A percentile compares a stretch with the other conserved stretches of the same genome.
Conservation (phyloP, 2,888 invertebrate genomes). For the Metallyticus violacea region DNA sequence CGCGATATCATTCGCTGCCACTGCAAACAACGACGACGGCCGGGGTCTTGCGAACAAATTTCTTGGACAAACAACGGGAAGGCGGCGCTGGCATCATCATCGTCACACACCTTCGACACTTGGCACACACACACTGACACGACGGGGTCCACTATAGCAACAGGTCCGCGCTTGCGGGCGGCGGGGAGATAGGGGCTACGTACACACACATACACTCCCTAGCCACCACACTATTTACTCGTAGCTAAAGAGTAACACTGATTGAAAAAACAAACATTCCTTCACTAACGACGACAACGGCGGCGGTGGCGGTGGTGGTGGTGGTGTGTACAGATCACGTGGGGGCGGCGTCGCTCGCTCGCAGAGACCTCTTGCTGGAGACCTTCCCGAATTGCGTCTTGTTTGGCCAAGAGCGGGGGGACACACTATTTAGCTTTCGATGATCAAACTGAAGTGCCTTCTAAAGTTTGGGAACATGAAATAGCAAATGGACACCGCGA, state of each 20-base stretch:
- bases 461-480: constrained; percentile 44
- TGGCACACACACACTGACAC: not conserved
- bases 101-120: not conserved
- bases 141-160: constrained; percentile 17
- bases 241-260: constrained; percentile 42
- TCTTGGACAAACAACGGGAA: not conserved
- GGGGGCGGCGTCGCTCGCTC: constrained; percentile 17
- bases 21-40: not conserved
- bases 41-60: not conserved
- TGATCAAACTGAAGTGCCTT: constrained; percentile 36
- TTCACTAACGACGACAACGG: constrained; percentile 2
- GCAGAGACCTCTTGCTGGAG: not conserved
- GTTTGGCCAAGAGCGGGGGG: constrained; percentile 40
- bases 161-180: constrained; percentile 19
- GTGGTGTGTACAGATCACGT: constrained; percentile 21
- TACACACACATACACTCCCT: not conserved
- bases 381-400: constrained; percentile 26
- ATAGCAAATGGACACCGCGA: constrained; percentile 55
- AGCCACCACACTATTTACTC: constrained; percentile 3
- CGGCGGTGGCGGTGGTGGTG: constrained; percentile 10
- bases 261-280: constrained; percentile 55
- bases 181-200: constrained; percentile 1
- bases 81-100: not conserved
- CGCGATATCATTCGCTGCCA: not conserved
- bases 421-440: constrained; percentile 42